These are phyloP conservation scores for Sciurus niger DNA, from an alignment of 2,113 vertebrate genomes.

Conservation along the genomic window DNA sequence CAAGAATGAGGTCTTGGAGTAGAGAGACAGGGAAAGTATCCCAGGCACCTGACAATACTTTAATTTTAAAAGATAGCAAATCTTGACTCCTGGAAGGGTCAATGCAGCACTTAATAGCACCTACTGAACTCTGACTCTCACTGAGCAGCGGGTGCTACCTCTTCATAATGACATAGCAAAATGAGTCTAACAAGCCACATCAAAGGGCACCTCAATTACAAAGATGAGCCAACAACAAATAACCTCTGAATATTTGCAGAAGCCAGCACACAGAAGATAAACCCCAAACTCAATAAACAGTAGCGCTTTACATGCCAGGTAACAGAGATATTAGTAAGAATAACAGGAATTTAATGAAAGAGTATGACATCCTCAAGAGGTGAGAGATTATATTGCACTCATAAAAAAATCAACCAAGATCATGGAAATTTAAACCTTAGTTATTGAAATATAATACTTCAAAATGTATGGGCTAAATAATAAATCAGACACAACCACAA, in stretches of 20 bases:
- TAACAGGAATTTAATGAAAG: neutral
- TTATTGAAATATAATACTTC: neutral
- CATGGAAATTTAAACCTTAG: neutral
- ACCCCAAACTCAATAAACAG: neutral
- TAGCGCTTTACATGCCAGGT: neutral
- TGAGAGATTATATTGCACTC: neutral
- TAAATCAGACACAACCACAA: neutral
- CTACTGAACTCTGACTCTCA: neutral
- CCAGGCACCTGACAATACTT: neutral
- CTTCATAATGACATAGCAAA: neutral
- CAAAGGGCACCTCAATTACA: neutral
- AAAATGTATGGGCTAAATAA: neutral
- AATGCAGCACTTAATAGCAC: neutral
- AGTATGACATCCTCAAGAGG: neutral
- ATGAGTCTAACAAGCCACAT: neutral
- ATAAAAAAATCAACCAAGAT: neutral
- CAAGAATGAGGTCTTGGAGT: neutral
- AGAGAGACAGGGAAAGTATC: neutral
- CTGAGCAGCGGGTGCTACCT: neutral
- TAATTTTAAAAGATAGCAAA: neutral
- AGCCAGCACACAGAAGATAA: neutral
- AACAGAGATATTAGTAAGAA: neutral
- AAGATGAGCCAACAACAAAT: neutral
- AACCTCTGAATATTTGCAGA: conserved; percentile 8
- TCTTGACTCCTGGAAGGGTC: neutral